Evolutionary conservation across 2,888 invertebrate species (phyloP).

Genomic region (Bimastos eiseni): DNA sequence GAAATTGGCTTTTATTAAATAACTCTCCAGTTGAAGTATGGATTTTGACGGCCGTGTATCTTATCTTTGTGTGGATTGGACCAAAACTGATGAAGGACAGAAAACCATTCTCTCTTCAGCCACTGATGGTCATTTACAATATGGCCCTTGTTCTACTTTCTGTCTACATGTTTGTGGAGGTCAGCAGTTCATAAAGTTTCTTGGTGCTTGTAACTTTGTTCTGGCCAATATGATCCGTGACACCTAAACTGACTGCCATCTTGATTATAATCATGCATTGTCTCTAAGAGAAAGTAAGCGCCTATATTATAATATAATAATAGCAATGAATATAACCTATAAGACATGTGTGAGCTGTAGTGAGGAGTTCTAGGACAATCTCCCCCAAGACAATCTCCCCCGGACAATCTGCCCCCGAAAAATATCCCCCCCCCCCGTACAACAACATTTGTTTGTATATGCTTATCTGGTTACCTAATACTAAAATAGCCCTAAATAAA

Average conservation of each 20-base stretch:
- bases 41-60: constrained; percentile 53
- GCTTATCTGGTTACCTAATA: no score
- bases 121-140: constrained; percentile 81
- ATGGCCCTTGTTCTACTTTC: constrained; percentile 80
- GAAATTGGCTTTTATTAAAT: constrained; percentile 55
- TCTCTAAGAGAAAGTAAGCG: no score
- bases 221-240: neutral
- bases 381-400: no score
- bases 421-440: no score
- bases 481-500: no score
- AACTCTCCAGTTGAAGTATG: constrained; percentile 56
- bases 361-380: no score
- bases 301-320: no score
- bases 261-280: no score
- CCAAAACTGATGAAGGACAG: constrained; percentile 80
- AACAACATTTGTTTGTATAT: no score
- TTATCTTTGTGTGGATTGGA: constrained; percentile 72
- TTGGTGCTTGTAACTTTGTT: neutral
- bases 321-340: no score
- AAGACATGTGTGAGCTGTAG: no score
- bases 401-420: no score
- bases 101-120: constrained; percentile 75
- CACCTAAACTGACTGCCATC: neutral
- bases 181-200: constrained; percentile 53
- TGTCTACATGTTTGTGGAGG: constrained; percentile 80